Conservation (phyloP, 1,140 invertebrate species). For the Campoletis sonorensis region DNA sequence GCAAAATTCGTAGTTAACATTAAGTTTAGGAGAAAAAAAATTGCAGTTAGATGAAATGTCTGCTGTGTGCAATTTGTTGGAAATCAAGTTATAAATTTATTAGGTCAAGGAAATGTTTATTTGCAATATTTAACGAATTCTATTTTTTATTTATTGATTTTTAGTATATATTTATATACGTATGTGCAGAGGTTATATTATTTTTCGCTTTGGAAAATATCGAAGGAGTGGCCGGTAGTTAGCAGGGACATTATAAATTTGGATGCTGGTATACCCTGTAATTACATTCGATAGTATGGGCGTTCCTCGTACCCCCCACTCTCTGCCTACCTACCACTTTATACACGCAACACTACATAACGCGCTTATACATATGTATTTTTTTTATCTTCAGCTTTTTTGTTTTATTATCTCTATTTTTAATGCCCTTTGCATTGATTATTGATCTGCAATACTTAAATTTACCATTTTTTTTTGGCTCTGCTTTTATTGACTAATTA, state of each 20-base stretch:
- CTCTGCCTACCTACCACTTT: slow-evolving; percentile 30
- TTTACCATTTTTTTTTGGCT: too few relatives aligned
- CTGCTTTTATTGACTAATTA: too few relatives aligned
- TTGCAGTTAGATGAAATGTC: too few relatives aligned
- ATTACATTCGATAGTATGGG: slow-evolving; percentile 59
- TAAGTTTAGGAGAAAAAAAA: too few relatives aligned
- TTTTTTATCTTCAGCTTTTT: not conserved
- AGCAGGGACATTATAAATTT: slow-evolving; percentile 65
- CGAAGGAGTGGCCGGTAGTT: slow-evolving; percentile 58
- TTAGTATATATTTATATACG: not conserved
- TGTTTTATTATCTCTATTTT: not conserved
- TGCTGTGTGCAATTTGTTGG: too few relatives aligned
- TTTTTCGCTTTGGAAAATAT: slow-evolving; percentile 23
- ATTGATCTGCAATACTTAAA: not conserved
- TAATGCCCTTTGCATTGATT: not conserved
- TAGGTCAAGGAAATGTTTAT: too few relatives aligned
- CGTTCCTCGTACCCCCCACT: slow-evolving; percentile 47
- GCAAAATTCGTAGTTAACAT: too few relatives aligned
- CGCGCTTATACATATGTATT: not conserved
- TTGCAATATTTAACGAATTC: too few relatives aligned
- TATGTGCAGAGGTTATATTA: not conserved
- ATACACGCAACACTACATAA: not conserved
- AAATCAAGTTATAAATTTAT: too few relatives aligned
- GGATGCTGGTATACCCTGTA: slow-evolving; percentile 55
- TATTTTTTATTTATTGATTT: too few relatives aligned